Evolutionary conservation across 2,888 invertebrate species (phyloP).

Genomic region (Gasteruption jaculator): DNA sequence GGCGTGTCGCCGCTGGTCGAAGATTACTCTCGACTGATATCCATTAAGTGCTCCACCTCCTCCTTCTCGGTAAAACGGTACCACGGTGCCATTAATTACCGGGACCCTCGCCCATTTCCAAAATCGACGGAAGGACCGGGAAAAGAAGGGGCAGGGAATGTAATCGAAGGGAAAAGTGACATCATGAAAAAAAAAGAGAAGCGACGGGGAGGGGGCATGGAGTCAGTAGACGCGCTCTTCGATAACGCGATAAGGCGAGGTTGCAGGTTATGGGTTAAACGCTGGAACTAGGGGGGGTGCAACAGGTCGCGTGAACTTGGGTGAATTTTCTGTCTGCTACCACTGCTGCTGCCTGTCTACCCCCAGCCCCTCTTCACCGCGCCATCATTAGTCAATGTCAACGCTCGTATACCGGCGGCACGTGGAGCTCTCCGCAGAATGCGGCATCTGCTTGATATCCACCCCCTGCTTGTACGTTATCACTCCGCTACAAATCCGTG

Average conservation of each 20-base stretch:
- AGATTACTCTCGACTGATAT: slow-evolving; percentile 22
- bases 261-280: slow-evolving; percentile 52
- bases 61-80: neutral
- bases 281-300: slow-evolving; percentile 50
- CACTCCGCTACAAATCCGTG: slow-evolving; percentile 39
- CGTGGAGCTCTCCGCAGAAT: slow-evolving; percentile 44
- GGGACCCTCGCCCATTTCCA: neutral
- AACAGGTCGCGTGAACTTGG: slow-evolving; percentile 53
- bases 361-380: slow-evolving; percentile 32
- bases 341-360: slow-evolving; percentile 19
- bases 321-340: slow-evolving; percentile 47
- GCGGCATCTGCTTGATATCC: slow-evolving; percentile 45
- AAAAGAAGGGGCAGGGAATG: slow-evolving; percentile 26
- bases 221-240: slow-evolving; percentile 39
- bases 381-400: slow-evolving; percentile 53
- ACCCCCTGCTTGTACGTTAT: slow-evolving; percentile 37
- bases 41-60: too few species aligned
- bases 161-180: slow-evolving; percentile 3
- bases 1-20: slow-evolving; percentile 31
- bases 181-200: slow-evolving; percentile 12
- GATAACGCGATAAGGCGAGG: slow-evolving; percentile 52
- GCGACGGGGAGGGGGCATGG: slow-evolving; percentile 18
- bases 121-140: slow-evolving; percentile 20
- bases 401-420: slow-evolving; percentile 46
- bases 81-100: neutral